Evolutionary conservation across 2,797 vertebrate species (phyloP), one percentile per base, ranked within the genome.

Genomic region (Melanotaenia trifasciata): DNA sequence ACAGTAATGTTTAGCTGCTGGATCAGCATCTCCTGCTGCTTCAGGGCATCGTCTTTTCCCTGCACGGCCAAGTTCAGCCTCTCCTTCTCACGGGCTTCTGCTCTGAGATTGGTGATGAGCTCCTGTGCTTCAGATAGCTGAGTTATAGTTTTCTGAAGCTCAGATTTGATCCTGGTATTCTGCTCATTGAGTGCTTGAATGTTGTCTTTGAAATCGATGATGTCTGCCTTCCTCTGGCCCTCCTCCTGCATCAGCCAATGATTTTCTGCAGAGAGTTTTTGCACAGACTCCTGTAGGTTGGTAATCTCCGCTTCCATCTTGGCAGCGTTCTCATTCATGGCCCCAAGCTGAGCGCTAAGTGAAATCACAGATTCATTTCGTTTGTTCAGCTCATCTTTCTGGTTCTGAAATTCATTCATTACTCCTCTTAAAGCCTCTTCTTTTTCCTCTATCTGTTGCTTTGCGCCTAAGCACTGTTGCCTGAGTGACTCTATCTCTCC

Each of bases 151-250:
- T 90, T 89, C 77, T 95, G 90, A 28, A 96, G 61, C 10, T 96
- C 93, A 6, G 70, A 87, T 90, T 94, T 93, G 14, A 96, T 64
- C 58, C 84, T 92, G 18, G 58, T n/a, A 10, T 95, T 96, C 88
- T 89, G 92, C 13, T 94, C 91, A 11, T 64, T 78, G 64, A 95
- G 70, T 3, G 79, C 90, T 68, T 89, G 86, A 18, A 92, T 10
- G 40, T 22, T 72, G 47, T 90, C 92, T 43, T 78, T 84, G 3
- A 92, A 81, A 58, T 89, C 78, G 0, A 75, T n/a, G 0, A 82
- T 2, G 62, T 93, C 84, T 0, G 70, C 77, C 33, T 74, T 83
- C 63, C 74, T 90, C 38, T 69, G 84, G 5, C 67, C 73, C 30
- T 85, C 50, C 2, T 92, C 85, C 58, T 91, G 87, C 8, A 83